Percentiles rank a stretch among this genome's conserved stretches.
Evolutionary conservation across 2,113 vertebrate genomes (phyloP).

Genomic region (Formicarius rufipectus): DNA sequence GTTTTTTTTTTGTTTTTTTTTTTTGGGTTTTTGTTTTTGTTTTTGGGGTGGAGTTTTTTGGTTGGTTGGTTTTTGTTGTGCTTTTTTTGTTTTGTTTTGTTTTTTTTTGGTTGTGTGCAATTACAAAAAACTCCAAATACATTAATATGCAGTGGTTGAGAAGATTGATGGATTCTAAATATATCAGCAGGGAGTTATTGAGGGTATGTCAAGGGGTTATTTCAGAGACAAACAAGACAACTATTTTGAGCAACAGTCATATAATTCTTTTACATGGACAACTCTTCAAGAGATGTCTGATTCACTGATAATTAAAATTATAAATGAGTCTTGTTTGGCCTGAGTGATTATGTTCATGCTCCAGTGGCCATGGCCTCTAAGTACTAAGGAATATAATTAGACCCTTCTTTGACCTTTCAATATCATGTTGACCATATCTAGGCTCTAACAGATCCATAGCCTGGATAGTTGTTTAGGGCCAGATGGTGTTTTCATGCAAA

Average conservation of each 20-base stretch:
- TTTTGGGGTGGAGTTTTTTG: no score
- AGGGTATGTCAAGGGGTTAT: slow-evolving; percentile 54
- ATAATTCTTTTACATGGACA: slow-evolving; percentile 68
- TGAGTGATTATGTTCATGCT: slow-evolving; percentile 75
- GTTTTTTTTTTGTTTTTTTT: no score
- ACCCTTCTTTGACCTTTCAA: slow-evolving; percentile 76
- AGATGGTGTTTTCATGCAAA: slow-evolving; percentile 77
- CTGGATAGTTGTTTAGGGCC: slow-evolving; percentile 65
- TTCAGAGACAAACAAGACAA: slow-evolving; percentile 71
- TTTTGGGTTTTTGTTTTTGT: no score
- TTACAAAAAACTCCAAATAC: background rate
- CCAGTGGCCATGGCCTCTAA: slow-evolving; percentile 65
- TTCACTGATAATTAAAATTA: slow-evolving; percentile 80
- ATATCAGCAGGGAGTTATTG: slow-evolving; percentile 57
- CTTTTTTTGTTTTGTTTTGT: no score
- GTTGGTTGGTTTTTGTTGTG: no score
- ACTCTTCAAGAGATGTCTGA: slow-evolving; percentile 73
- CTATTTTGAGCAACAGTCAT: slow-evolving; percentile 72
- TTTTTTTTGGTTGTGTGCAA: background rate
- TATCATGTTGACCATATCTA: slow-evolving; percentile 72
- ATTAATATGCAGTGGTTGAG: background rate
- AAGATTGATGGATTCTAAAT: slow-evolving; percentile 66
- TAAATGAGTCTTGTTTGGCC: slow-evolving; percentile 77
- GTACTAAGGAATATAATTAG: slow-evolving; percentile 74
- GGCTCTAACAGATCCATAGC: slow-evolving; percentile 62